phyloP scores from a whole-genome alignment of 2,888 invertebrate genomes.

The Seira ritae region DNA sequence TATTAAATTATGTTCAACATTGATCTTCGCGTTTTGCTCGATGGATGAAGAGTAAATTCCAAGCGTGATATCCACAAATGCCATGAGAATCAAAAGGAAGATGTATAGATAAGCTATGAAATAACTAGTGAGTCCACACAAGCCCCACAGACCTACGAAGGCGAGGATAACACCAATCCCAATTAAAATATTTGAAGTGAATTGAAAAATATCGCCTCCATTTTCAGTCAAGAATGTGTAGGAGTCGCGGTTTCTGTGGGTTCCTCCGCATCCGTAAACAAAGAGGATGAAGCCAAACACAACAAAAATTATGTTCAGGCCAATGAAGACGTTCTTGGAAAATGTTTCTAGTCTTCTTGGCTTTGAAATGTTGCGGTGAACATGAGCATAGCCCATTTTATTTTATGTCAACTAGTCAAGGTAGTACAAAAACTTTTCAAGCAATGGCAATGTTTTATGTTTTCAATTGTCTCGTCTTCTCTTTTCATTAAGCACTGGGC shows the following conservation, averaged over 20 bases:
- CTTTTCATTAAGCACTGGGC: no score
- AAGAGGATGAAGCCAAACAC: constrained; percentile 49
- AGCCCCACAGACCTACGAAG: constrained; percentile 22
- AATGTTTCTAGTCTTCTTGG: constrained; percentile 31
- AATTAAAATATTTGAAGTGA: constrained; percentile 38
- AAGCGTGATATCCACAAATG: constrained; percentile 22
- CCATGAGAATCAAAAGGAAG: constrained; percentile 3
- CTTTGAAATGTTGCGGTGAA: constrained; percentile 23
- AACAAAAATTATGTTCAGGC: constrained; percentile 40
- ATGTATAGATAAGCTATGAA: constrained; percentile 33
- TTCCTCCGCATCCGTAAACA: constrained; percentile 39
- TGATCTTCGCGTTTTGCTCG: constrained; percentile 30
- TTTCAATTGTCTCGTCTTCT: no score
- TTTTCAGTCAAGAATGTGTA: constrained; percentile 2
- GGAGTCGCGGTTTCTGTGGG: constrained; percentile 21
- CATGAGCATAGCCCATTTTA: constrained; percentile 29
- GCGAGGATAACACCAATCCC: constrained; percentile 24
- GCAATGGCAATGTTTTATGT: no score
- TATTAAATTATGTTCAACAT: constrained; percentile 21
- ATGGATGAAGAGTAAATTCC: constrained; percentile 24
- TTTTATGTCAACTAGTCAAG: no score
- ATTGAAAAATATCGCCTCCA: constrained; percentile 27
- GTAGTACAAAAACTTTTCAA: no score
- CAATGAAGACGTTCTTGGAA: constrained; percentile 35
- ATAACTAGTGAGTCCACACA: constrained; percentile 31